phyloP scores from a whole-genome alignment of 2,113 vertebrate species.

The Colossoma macropomum region DNA sequence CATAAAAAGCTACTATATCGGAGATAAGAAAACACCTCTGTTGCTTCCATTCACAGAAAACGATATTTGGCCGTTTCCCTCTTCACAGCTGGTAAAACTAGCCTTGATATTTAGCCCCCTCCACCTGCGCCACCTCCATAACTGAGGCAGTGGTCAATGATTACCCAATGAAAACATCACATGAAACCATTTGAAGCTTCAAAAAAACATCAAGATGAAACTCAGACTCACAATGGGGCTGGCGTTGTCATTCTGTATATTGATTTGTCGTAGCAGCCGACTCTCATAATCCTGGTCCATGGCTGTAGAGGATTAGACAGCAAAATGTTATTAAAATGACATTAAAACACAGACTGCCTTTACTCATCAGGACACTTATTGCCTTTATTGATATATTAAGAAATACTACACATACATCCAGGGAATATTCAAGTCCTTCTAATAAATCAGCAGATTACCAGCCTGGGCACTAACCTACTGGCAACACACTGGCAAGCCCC shows the following conservation, averaged over 20 bases:
- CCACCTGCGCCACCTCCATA: not conserved
- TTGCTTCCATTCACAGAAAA: not conserved
- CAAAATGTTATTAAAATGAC: not conserved
- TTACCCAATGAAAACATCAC: not conserved
- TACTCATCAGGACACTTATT: not conserved
- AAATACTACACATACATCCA: not conserved
- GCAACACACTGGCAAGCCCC: not conserved
- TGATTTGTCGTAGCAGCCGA: slow-evolving; percentile 92
- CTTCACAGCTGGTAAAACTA: not conserved
- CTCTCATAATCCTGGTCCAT: slow-evolving; percentile 98
- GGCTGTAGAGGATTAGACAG: slow-evolving; percentile 39
- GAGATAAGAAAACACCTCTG: not conserved
- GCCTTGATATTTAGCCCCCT: not conserved
- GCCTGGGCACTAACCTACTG: not conserved
- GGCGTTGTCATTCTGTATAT: slow-evolving; percentile 93
- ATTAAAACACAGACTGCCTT: not conserved
- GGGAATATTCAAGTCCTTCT: not conserved
- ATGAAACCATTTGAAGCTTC: not conserved
- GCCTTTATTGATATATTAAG: not conserved
- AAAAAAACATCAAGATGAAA: not conserved
- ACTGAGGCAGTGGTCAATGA: not conserved
- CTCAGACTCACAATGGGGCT: slow-evolving; percentile 88
- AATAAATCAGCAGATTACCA: not conserved
- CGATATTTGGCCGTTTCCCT: not conserved
- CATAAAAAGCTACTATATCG: too few species aligned